A percentile compares a stretch with the other conserved stretches of the same genome.
phyloP scores from a whole-genome alignment of 2,888 invertebrate species.

The Microplitis deprimator region DNA sequence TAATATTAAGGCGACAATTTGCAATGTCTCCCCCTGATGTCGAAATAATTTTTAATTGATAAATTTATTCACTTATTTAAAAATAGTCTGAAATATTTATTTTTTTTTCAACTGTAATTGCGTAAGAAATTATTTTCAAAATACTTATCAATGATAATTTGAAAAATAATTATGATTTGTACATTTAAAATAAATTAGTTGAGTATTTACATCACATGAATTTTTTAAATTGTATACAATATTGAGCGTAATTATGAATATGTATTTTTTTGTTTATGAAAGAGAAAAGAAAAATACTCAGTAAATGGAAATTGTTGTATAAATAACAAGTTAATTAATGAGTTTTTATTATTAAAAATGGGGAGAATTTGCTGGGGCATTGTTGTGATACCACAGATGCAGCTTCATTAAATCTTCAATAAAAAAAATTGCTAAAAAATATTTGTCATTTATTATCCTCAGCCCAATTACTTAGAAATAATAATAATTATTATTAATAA shows the following conservation, averaged over 20 bases:
- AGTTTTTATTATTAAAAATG: background rate
- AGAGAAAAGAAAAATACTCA: background rate
- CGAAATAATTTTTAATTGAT: background rate
- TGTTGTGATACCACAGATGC: constrained; percentile 69
- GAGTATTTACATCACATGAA: background rate
- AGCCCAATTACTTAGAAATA: no score
- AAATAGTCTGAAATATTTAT: background rate
- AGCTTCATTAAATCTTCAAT: constrained; percentile 67
- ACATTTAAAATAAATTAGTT: background rate
- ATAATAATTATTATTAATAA: no score
- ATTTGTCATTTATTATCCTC: background rate
- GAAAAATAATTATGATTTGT: background rate
- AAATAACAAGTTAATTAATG: background rate
- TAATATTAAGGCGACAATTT: background rate
- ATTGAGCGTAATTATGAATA: background rate
- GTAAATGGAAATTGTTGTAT: constrained; percentile 8
- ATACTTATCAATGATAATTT: constrained; percentile 28
- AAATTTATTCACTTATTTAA: background rate
- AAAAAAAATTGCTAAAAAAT: constrained; percentile 50
- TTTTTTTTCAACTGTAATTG: background rate
- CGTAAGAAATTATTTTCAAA: constrained; percentile 53
- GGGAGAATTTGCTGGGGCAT: constrained; percentile 65
- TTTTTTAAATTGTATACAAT: background rate
- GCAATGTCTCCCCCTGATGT: background rate
- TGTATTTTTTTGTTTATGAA: background rate